Percentiles rank a stretch among this genome's conserved stretches.
Conservation (phyloP, 2,888 invertebrate genomes). For the Crocallis elinguaria region DNA sequence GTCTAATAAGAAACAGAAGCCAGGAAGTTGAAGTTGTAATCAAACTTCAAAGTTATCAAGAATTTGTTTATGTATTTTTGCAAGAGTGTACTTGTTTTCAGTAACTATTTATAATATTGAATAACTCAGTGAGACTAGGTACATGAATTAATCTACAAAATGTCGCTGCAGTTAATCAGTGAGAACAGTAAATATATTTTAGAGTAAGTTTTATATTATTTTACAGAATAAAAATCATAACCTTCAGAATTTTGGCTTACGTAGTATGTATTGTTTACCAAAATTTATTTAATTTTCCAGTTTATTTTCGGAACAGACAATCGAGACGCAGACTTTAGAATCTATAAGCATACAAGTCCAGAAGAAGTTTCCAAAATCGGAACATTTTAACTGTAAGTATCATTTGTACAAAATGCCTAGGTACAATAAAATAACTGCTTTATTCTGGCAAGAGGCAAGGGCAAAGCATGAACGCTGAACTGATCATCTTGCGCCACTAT, state of each 20-base stretch:
- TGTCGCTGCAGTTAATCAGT: constrained; percentile 74
- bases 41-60: too few species aligned
- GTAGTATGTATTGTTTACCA: not conserved
- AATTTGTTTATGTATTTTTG: too few species aligned
- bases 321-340: constrained; percentile 91
- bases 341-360: constrained; percentile 90
- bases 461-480: too few species aligned
- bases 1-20: too few species aligned
- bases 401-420: not conserved
- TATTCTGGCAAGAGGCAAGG: too few species aligned
- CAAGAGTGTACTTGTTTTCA: too few species aligned
- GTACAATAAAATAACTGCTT: not conserved
- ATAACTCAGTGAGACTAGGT: too few species aligned
- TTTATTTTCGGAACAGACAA: constrained; percentile 89
- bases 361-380: constrained; percentile 90
- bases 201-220: constrained; percentile 64
- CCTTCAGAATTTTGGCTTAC: constrained; percentile 25
- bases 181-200: constrained; percentile 81
- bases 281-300: constrained; percentile 67
- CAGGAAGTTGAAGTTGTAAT: too few species aligned
- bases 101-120: too few species aligned
- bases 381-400: constrained; percentile 89
- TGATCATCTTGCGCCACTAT: too few species aligned
- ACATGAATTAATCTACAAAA: constrained; percentile 41
- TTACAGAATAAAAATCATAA: constrained; percentile 33